Conservation (phyloP, 2,797 vertebrate genomes). For the Thalassophryne amazonica region DNA sequence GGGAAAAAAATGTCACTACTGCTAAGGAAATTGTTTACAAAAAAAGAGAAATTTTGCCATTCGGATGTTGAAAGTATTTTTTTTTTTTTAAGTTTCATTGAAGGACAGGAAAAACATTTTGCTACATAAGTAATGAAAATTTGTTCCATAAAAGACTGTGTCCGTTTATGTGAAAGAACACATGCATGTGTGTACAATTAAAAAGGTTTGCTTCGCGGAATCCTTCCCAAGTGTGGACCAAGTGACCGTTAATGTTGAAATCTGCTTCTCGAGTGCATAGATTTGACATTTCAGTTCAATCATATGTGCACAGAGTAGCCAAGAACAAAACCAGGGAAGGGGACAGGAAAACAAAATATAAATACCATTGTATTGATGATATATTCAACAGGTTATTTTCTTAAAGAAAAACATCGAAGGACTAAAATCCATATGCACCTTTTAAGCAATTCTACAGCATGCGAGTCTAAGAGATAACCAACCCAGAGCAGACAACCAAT, state of each 20-base stretch:
- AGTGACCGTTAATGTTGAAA: conserved; percentile 68
- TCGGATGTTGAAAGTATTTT: conserved; percentile 84
- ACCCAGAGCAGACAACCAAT: conserved; percentile 96
- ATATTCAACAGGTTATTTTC: conserved; percentile 93
- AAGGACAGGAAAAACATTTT: conserved; percentile 84
- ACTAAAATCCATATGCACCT: conserved; percentile 96
- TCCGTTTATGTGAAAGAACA: conserved; percentile 56
- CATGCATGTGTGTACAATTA: conserved; percentile 63
- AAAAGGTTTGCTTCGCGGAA: conserved; percentile 67
- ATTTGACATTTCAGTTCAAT: conserved; percentile 80
- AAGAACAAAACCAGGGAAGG: conserved; percentile 55
- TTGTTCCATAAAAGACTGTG: conserved; percentile 74
- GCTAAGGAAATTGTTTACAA: conserved; percentile 86
- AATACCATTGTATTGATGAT: conserved; percentile 88
- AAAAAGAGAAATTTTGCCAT: conserved; percentile 83
- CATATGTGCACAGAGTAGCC: conserved; percentile 89
- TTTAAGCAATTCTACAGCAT: conserved; percentile 99
- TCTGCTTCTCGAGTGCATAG: conserved; percentile 86
- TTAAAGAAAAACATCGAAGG: conserved; percentile 95
- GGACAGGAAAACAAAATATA: conserved; percentile 68
- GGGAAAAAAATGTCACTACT: conserved; percentile 87
- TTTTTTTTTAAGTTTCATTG: conserved; percentile 71
- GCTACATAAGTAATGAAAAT: conserved; percentile 86
- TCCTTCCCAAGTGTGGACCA: conserved; percentile 71
- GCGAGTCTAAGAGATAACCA: conserved; percentile 99